Base-by-base conservation (phyloP, 1,140 invertebrate species). In the Magallana gigas region DNA sequence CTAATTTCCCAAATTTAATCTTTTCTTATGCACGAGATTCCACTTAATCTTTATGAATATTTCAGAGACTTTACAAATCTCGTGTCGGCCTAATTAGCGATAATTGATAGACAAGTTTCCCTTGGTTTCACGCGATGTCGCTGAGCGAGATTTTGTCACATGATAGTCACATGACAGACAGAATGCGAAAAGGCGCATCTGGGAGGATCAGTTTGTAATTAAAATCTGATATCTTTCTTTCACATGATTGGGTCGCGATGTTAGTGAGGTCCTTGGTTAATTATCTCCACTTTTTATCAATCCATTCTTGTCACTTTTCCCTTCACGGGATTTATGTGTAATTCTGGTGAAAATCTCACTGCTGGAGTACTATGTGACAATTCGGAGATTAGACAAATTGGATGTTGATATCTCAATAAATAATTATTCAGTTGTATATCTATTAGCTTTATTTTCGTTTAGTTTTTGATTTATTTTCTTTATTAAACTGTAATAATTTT, bases 1-100 rank as follows among this genome's bases (percentile, higher is more conserved):
- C 68, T 76, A 76, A 76, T 76, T 76, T 76, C 68, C 68, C 68
- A 76, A 76, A 76, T 76, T 76, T 76, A 76, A 76, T 76, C 68
- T 76, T 36, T 76, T 29, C 68, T 76, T 18, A 76, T 76, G 68
- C 36, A 76, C 23, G 8, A 76, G 68, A 76, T 76, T 36, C 68
- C 23, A 29, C 68, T 12, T 76, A 76, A 76, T 76, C 68, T 76
- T 76, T 76, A 76, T 76, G 68, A 76, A 76, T 76, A 76, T 76
- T 76, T 76, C 68, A 76, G 68, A 76, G 68, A 76, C 68, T 76
- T 76, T 76, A 11, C 68, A 76, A 76, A 76, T 76, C 68, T 76
- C 68, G 23, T 29, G 68, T 76, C 68, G 14, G 68, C 68, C 68
- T 29, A 76, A 76, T 76, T 76, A 76, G 68, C 68, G 23, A 76